Evolutionary conservation across 92 coral and sea anemone genomes (phyloP), one percentile per base, ranked within the genome.

Genomic region (Bergia puertoricense): DNA sequence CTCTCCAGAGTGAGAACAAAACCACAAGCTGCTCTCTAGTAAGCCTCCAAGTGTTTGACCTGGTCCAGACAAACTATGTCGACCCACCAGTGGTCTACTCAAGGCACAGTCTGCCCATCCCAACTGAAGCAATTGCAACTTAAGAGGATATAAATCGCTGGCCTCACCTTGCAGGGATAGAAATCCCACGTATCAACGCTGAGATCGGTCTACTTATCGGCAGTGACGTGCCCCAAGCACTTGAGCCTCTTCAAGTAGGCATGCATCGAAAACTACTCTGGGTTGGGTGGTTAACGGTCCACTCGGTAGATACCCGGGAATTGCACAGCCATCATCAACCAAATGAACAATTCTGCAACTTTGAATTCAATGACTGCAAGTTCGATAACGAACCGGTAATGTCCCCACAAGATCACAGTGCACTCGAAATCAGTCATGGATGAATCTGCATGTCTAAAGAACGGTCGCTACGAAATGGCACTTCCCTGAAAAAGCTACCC

Each of bases 401-500:
- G 93, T 90, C 92, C 2, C 94, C 77, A 78, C 89, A 90, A 22
- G 92, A 91, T 76, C 76, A 37, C 22, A 91, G 84, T 78, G 94
- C 96, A 18, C 79, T 93, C 16, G 65, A 18, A n/a, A 79, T 86
- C 50, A 93, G 30, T 30, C 30, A 30, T 91, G 94, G 85, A 91
- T 18, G 90, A 89, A 13, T 89, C 92, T 0, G 92, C 75, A 1
- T 72, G 73, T 85, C 76, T 93, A 15, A 41, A 36, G 15, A 85
- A 91, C 44, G 94, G 93, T n/a, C 94, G 89, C 48, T 91, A 93
- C 74, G 86, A 93, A 78, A 80, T 93, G 7, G 94, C 86, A 10
- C 91, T 91, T 13, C 96, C 96, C 40, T 91, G 94, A 92, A 92
- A 86, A 66, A 88, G 41, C 37, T 92, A 76, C 56, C 96, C 93